These are phyloP conservation scores for Acrossocheilus fasciatus DNA, from an alignment of 2,797 vertebrate genomes.

Conservation along the genomic window DNA sequence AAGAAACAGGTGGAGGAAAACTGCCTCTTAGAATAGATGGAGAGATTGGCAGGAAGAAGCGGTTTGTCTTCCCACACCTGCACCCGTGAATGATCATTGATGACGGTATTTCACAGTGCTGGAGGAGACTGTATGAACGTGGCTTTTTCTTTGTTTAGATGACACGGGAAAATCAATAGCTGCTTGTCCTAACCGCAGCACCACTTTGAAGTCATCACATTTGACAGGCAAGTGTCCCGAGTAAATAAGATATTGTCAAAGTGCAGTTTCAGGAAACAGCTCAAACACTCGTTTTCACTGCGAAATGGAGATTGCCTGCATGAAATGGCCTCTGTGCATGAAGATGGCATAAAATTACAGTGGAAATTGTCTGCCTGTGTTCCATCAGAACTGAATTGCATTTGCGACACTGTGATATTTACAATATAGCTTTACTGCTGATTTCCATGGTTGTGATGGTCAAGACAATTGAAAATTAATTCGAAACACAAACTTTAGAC, in stretches of 20 bases:
- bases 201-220: conserved; percentile 51
- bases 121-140: conserved; percentile 24
- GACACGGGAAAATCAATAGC: conserved; percentile 61
- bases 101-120: neutral
- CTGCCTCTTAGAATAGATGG: conserved; percentile 12
- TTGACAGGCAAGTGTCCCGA: conserved; percentile 54
- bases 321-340: neutral
- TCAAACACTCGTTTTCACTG: conserved; percentile 32
- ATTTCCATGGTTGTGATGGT: neutral
- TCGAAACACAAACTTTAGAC: neutral
- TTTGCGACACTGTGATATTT: neutral
- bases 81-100: conserved; percentile 45
- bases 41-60: neutral
- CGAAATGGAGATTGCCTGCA: conserved; percentile 18
- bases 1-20: neutral
- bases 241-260: conserved; percentile 52
- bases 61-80: conserved; percentile 36
- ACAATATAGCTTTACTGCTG: neutral
- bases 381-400: conserved; percentile 19
- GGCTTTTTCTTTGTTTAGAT: conserved; percentile 49
- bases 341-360: conserved; percentile 13
- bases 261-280: conserved; percentile 10
- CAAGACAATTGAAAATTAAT: neutral
- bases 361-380: conserved; percentile 22
- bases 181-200: conserved; percentile 50